Conservation (phyloP, 2,797 vertebrate genomes). For the Hyperoplus immaculatus region DNA sequence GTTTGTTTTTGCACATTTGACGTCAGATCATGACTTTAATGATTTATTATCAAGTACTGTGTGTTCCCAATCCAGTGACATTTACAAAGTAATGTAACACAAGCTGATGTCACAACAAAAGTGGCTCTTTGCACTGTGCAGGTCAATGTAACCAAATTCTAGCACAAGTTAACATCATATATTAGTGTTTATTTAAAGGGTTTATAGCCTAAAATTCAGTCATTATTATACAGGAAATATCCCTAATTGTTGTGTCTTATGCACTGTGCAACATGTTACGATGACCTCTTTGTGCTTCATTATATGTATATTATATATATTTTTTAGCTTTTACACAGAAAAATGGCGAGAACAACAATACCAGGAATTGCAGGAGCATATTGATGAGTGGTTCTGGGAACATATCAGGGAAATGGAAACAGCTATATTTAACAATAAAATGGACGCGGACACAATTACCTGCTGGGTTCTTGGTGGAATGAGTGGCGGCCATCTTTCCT, state of each 20-base stretch:
- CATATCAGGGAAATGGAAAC: not conserved
- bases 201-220: not conserved
- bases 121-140: not conserved
- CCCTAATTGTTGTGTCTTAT: too few relatives aligned
- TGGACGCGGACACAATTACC: constrained; percentile 16
- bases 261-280: not conserved
- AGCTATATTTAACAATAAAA: constrained; percentile 15
- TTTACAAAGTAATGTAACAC: not conserved
- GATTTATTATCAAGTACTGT: not conserved
- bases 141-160: not conserved
- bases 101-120: not conserved
- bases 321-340: constrained; percentile 8
- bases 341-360: constrained; percentile 4
- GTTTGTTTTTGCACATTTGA: too few relatives aligned
- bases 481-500: not conserved
- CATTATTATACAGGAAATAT: not conserved
- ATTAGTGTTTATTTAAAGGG: not conserved
- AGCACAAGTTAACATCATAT: not conserved
- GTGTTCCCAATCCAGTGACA: not conserved
- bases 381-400: constrained; percentile 22
- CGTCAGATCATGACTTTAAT: too few relatives aligned
- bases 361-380: constrained; percentile 2
- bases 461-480: not conserved
- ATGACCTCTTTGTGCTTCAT: not conserved
- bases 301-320: not conserved